Conservation (phyloP, 1,140 invertebrate species). For the Papilio machaon region DNA sequence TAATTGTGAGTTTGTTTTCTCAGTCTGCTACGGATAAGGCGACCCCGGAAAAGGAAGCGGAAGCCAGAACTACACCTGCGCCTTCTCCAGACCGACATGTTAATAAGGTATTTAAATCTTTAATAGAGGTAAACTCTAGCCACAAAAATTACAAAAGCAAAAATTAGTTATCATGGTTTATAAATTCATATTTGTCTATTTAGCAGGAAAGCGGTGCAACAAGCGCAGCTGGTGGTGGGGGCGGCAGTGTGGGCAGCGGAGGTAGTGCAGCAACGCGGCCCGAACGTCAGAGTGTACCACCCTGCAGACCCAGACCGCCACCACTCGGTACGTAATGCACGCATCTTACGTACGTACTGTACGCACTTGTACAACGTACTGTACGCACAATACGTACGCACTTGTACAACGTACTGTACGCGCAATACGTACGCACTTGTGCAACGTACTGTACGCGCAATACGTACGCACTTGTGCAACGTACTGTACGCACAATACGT, state of each 20-base stretch:
- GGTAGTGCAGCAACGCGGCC: conserved; percentile 54
- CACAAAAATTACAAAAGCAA: too few species aligned
- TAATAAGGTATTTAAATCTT: conserved; percentile 59
- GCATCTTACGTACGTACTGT: background rate
- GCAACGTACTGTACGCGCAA: too few species aligned
- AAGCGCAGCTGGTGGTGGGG: conserved; percentile 71
- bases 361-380: background rate
- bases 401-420: too few species aligned
- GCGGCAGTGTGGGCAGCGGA: conserved; percentile 66
- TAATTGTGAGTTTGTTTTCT: background rate
- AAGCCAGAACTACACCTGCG: conserved; percentile 67
- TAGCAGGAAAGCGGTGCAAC: conserved; percentile 55
- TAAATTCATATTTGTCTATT: background rate
- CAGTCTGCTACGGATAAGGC: conserved; percentile 72
- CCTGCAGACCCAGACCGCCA: conserved; percentile 66
- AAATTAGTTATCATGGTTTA: background rate
- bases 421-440: too few species aligned
- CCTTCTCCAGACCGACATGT: conserved; percentile 77
- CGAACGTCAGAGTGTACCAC: conserved; percentile 75
- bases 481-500: too few species aligned
- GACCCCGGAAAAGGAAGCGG: conserved; percentile 64
- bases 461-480: too few species aligned
- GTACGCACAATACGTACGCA: too few species aligned
- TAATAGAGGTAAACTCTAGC: too few species aligned
- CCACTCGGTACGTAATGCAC: conserved; percentile 50